Evolutionary conservation across 2,888 invertebrate genomes (phyloP).

Genomic region (Mylabris sibirica): DNA sequence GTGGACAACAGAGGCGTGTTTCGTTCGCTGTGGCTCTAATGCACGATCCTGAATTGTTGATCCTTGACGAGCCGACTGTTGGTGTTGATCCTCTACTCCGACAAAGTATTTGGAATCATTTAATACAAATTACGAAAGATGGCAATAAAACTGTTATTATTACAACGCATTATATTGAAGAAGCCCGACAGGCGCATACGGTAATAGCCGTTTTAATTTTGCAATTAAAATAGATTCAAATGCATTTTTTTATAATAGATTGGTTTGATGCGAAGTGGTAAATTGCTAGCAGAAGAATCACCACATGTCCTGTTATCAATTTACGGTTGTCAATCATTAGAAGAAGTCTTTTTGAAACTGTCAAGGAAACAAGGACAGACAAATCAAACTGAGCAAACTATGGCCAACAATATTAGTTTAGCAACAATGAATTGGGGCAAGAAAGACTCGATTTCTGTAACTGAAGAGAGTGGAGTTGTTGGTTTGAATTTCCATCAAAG

Average conservation of each 20-base stretch:
- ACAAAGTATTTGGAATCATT: conserved; percentile 86
- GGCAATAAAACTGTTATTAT: conserved; percentile 83
- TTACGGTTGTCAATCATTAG: conserved; percentile 84
- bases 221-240: neutral
- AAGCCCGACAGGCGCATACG: conserved; percentile 82
- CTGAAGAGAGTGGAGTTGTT: conserved; percentile 86
- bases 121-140: conserved; percentile 79
- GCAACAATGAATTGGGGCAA: conserved; percentile 83
- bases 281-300: conserved; percentile 88
- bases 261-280: conserved; percentile 92
- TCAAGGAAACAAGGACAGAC: conserved; percentile 79
- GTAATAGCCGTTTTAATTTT: conserved; percentile 65
- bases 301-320: conserved; percentile 83
- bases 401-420: conserved; percentile 79
- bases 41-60: conserved; percentile 88
- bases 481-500: conserved; percentile 91
- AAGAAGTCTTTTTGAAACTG: conserved; percentile 92
- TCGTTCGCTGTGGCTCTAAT: conserved; percentile 88
- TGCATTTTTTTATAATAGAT: conserved; percentile 67
- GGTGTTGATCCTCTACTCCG: conserved; percentile 90
- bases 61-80: conserved; percentile 92
- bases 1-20: conserved; percentile 88
- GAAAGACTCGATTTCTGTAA: conserved; percentile 83
- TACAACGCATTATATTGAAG: conserved; percentile 88
- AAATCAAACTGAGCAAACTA: conserved; percentile 65